Conservation (phyloP, 2,888 invertebrate genomes). For the Heliconius ismenius region DNA sequence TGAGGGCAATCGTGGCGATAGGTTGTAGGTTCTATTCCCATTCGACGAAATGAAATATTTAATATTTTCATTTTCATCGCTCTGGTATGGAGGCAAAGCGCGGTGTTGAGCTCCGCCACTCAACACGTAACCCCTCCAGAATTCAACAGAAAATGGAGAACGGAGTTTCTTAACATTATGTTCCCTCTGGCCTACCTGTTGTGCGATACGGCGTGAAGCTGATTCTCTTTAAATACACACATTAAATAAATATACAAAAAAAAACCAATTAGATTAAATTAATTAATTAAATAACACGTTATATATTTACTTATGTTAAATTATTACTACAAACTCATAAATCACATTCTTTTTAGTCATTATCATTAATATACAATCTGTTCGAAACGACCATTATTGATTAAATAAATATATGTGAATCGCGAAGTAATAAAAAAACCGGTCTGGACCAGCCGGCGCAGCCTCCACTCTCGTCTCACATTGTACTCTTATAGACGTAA, state of each 20-base stretch:
- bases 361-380: constrained; percentile 22
- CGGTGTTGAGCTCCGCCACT: no score
- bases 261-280: background rate
- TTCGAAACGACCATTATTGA: constrained; percentile 19
- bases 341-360: constrained; percentile 16
- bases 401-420: constrained; percentile 21
- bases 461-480: background rate
- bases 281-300: constrained; percentile 10
- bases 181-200: no score
- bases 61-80: no score
- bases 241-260: background rate
- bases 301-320: constrained; percentile 6
- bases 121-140: no score
- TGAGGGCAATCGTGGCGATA: no score
- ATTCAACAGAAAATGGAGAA: no score
- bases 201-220: no score
- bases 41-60: no score
- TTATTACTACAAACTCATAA: constrained; percentile 13
- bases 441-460: background rate
- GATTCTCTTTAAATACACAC: background rate
- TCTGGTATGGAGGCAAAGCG: no score
- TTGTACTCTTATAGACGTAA: background rate
- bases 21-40: no score
- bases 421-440: constrained; percentile 12
- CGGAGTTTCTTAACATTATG: no score